A percentile compares a stretch with the other conserved stretches of the same genome.
Evolutionary conservation across 53 echinoderm and acorn worm species (phyloP).

Genomic region (Paelopatides confundens): DNA sequence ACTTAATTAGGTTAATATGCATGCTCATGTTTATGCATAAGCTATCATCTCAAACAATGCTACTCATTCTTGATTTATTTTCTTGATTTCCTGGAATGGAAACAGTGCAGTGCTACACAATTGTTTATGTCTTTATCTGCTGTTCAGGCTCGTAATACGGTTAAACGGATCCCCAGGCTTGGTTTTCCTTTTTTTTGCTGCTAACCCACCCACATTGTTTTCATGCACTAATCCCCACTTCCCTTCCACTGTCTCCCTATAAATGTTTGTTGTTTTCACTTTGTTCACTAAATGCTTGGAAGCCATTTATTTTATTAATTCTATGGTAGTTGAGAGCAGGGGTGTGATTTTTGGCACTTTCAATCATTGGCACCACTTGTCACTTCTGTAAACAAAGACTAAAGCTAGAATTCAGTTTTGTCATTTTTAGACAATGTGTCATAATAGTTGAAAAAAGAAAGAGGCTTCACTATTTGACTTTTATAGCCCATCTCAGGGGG

Average conservation of each 20-base stretch:
- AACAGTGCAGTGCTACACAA: slow-evolving; percentile 43
- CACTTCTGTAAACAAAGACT: too few relatives aligned
- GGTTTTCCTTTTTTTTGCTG: background rate
- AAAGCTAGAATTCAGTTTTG: too few relatives aligned
- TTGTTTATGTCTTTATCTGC: background rate
- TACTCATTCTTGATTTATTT: background rate
- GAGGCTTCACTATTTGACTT: too few relatives aligned
- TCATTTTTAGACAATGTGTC: too few relatives aligned
- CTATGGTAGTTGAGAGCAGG: too few relatives aligned
- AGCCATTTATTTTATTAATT: too few relatives aligned
- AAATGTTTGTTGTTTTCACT: too few relatives aligned
- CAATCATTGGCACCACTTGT: too few relatives aligned
- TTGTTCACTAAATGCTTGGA: too few relatives aligned
- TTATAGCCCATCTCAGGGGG: too few relatives aligned
- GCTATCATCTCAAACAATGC: slow-evolving; percentile 4
- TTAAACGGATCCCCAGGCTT: background rate
- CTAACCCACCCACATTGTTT: background rate
- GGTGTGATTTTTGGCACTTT: too few relatives aligned
- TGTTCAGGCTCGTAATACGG: background rate
- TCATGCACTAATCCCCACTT: background rate
- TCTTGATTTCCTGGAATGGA: slow-evolving; percentile 19
- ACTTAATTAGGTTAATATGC: background rate
- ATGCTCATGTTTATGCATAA: slow-evolving; percentile 38
- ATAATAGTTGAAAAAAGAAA: too few relatives aligned
- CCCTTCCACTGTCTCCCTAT: background rate